phyloP scores from a whole-genome alignment of 2,113 vertebrate species.

The Motacilla alba region DNA sequence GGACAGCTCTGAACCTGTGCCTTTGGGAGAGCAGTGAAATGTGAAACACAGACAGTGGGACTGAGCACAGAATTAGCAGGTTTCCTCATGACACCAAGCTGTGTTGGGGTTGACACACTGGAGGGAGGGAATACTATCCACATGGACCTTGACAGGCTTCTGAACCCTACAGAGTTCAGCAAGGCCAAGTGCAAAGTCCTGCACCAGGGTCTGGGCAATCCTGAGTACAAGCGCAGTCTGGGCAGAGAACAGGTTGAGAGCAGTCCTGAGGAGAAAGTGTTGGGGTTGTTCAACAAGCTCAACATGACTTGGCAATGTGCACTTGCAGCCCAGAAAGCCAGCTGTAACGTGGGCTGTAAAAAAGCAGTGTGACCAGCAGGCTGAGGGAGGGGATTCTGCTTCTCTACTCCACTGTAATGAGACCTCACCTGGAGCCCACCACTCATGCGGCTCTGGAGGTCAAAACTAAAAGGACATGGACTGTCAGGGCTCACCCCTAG shows the following conservation, averaged over 20 bases:
- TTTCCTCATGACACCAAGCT: neutral
- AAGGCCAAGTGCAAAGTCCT: neutral
- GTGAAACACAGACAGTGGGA: neutral
- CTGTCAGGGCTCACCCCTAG: neutral
- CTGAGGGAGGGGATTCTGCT: neutral
- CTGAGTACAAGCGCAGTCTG: rapidly evolving
- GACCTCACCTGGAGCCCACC: neutral
- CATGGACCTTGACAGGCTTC: neutral
- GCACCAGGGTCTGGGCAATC: neutral
- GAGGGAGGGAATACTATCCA: neutral
- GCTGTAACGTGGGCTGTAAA: neutral
- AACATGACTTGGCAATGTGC: neutral
- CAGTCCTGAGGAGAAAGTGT: neutral
- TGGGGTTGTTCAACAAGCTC: neutral
- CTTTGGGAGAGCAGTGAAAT: neutral
- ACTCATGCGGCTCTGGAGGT: rapidly evolving
- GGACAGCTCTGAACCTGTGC: neutral
- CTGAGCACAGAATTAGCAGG: neutral
- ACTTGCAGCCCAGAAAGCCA: neutral
- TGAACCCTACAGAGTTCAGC: neutral
- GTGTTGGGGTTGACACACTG: neutral
- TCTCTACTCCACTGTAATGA: neutral
- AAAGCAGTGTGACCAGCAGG: neutral
- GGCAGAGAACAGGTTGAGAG: neutral
- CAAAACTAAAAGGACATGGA: neutral